A percentile compares a stretch with the other conserved stretches of the same genome.
These are phyloP conservation scores for Pantelozetes paolii DNA, from an alignment of 2,888 invertebrate genomes.

Conservation along the genomic window DNA sequence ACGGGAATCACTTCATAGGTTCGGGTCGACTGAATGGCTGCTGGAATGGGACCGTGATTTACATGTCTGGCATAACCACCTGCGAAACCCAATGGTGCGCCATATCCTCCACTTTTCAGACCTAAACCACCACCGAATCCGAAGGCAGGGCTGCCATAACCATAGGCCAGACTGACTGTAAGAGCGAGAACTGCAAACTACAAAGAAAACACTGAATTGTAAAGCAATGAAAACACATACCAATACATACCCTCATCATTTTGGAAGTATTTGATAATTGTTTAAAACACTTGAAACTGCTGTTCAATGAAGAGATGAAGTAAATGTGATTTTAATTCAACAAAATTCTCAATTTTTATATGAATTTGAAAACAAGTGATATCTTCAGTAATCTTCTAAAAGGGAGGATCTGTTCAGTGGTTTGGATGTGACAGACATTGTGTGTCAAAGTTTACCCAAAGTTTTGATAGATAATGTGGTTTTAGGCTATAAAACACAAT, in stretches of 20 bases:
- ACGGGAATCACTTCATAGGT: constrained; percentile 2
- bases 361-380: no score
- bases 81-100: not conserved
- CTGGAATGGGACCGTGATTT: not conserved
- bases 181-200: constrained; percentile 21
- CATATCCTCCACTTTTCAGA: not conserved
- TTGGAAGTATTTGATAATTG: not conserved
- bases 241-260: not conserved
- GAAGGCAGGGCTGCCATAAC: not conserved
- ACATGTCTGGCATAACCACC: not conserved
- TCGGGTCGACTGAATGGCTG: constrained; percentile 12
- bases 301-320: no score
- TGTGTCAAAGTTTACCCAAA: no score
- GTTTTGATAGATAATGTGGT: not conserved
- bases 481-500: not conserved
- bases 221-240: not conserved
- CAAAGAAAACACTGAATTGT: not conserved
- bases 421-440: no score
- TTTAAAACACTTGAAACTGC: not conserved
- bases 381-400: no score
- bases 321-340: no score
- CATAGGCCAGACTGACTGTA: not conserved
- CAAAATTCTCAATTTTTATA: no score
- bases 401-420: no score
- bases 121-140: not conserved